Base-by-base conservation (phyloP, 2,888 invertebrate species). In the Phyllotreta striolata region DNA sequence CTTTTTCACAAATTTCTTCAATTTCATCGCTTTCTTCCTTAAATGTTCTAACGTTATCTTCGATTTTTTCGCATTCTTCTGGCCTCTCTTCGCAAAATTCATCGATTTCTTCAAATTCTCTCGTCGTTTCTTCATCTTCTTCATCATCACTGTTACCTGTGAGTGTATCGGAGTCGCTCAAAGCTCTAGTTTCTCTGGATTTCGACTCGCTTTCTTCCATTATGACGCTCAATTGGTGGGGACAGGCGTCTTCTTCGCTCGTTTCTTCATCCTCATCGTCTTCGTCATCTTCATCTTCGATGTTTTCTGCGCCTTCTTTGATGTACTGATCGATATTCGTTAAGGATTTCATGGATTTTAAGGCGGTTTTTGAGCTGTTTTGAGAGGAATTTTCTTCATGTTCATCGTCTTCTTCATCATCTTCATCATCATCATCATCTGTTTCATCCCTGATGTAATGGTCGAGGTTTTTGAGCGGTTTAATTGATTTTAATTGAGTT, bases 161-260 rank as follows among this genome's bases (percentile, higher is more conserved):
- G 12, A 79, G 71, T 3, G 78, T 79, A 5, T 78, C 77, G 3
- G 70, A 66, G 55, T 77, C 77, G 64, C 76, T 77, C 6, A 72
- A 47, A 10, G 78, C 78, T 66, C 83, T 83, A 6, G 76, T 70
- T 62, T 78, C 78, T 61, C 80, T 70, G 67, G 69, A 44, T 57
- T 79, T 78, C 34, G 79, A 79, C 54, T 80, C 87, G 60, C 84
- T 85, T 70, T 88, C 88, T 74, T 88, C 88, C 72, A 83, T 85
- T 57, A 88, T 88, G 0, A 87, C 83, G 72, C 87, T 87, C 5
- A 88, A 75, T 56, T 85, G 83, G 74, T 85, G 84, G 4, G 84
- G 83, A 44, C 82, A 76, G 24, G 24, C 70, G 40, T 72, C 70
- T 57, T 70, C 74, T 51, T 74, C 73, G 8, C 71, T 69, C 39